These are phyloP conservation scores for Cynoglossus semilaevis DNA, from an alignment of 2,113 vertebrate genomes.

Conservation along the genomic window DNA sequence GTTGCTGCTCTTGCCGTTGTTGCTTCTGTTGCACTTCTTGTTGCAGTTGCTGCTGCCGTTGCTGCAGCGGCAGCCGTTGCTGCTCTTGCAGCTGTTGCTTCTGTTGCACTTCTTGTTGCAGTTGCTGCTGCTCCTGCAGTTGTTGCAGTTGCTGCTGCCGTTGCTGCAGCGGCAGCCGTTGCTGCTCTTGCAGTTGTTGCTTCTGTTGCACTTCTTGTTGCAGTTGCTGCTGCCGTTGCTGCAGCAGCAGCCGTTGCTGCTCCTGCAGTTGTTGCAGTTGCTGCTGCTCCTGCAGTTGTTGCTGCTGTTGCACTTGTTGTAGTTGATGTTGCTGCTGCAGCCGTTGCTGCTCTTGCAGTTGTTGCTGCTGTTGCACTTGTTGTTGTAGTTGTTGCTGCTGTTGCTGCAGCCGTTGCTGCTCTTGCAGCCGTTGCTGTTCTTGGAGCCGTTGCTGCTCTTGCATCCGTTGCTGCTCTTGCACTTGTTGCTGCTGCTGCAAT, in stretches of 20 bases:
- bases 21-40: constrained; percentile 56
- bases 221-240: too few species aligned
- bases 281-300: constrained; percentile 25
- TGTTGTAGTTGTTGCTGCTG: constrained; percentile 40
- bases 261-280: constrained; percentile 1
- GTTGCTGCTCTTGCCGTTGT: too few species aligned
- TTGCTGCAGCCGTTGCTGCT: constrained; percentile 33
- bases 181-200: not conserved
- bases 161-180: constrained; percentile 27
- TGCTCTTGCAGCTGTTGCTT: constrained; percentile 18
- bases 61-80: not conserved
- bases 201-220: constrained; percentile 50
- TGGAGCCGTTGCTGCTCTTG: constrained; percentile 46
- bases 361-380: too few species aligned
- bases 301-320: too few species aligned
- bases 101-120: too few species aligned
- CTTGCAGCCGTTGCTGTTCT: not conserved
- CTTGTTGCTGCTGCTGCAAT: constrained; percentile 6
- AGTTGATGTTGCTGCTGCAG: too few species aligned
- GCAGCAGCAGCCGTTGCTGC: not conserved
- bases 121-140: too few species aligned
- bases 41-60: constrained; percentile 36
- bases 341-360: too few species aligned
- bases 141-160: constrained; percentile 40
- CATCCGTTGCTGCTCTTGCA: not conserved